A percentile compares a stretch with the other conserved stretches of the same genome.
Evolutionary conservation across 1,140 invertebrate genomes (phyloP).

Genomic region (Drosophila nebulosa): DNA sequence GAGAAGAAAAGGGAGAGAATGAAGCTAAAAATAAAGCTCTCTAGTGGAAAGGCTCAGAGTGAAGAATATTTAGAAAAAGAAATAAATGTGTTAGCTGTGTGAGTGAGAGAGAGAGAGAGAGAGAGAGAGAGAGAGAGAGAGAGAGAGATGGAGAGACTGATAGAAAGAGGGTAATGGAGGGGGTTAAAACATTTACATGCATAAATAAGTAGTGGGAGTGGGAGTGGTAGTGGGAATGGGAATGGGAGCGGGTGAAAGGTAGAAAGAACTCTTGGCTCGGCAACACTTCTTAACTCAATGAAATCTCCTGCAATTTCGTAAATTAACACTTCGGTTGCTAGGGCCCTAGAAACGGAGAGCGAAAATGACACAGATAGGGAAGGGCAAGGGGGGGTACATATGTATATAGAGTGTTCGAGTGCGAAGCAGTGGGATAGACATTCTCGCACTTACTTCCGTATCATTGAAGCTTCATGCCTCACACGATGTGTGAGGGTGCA

Average conservation of each 20-base stretch:
- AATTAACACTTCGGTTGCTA: slow-evolving; percentile 66
- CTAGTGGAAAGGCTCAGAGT: slow-evolving; percentile 43
- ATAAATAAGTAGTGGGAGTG: slow-evolving; percentile 54
- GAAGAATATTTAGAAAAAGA: slow-evolving; percentile 46
- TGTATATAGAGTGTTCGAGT: not conserved
- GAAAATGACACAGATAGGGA: slow-evolving; percentile 28
- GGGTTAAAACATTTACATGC: slow-evolving; percentile 62
- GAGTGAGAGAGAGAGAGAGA: not conserved
- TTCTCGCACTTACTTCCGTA: slow-evolving; percentile 70
- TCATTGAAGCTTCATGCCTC: slow-evolving; percentile 47
- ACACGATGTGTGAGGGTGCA: slow-evolving; percentile 9
- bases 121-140: not conserved
- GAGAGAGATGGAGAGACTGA: not conserved
- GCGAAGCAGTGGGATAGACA: slow-evolving; percentile 27
- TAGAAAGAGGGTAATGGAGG: not conserved
- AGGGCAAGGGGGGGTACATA: not conserved
- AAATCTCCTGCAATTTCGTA: slow-evolving; percentile 76
- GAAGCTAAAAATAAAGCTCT: slow-evolving; percentile 57
- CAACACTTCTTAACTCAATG: slow-evolving; percentile 72
- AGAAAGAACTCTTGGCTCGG: not conserved
- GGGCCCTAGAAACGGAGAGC: not conserved
- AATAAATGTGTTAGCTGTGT: slow-evolving; percentile 40
- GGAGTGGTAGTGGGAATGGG: not conserved
- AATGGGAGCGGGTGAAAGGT: not conserved
- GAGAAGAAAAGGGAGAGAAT: slow-evolving; percentile 7